A percentile compares a stretch with the other conserved stretches of the same genome.
These are phyloP conservation scores for Chamaetylas fuelleborni DNA, from an alignment of 2,113 vertebrate genomes.

Conservation along the genomic window DNA sequence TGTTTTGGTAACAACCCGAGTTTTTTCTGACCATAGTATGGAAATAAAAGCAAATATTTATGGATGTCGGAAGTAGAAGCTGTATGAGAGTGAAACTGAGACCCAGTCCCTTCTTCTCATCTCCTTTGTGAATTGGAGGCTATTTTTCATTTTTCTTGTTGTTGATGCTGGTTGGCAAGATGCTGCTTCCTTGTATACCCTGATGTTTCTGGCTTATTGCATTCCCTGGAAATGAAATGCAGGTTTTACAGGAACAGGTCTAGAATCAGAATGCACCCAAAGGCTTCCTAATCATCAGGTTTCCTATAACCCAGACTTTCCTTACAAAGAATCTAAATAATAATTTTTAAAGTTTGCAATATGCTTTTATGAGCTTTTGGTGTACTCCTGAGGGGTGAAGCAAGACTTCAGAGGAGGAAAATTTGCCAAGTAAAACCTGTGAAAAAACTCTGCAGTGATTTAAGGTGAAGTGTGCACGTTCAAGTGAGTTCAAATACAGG, in stretches of 20 bases:
- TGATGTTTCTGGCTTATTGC: not conserved
- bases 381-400: not conserved
- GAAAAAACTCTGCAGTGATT: not conserved
- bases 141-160: not conserved
- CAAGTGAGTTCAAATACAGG: not conserved
- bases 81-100: not conserved
- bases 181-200: not conserved
- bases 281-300: not conserved
- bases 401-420: not conserved
- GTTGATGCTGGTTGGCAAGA: not conserved
- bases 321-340: not conserved
- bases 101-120: not conserved
- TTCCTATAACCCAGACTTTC: not conserved
- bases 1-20: not conserved
- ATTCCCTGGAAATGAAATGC: not conserved
- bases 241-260: not conserved
- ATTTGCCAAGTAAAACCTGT: not conserved
- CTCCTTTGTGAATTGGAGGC: not conserved
- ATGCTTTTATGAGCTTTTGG: not conserved
- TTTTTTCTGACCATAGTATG: not conserved
- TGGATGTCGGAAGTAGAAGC: not conserved
- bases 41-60: not conserved
- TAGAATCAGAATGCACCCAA: not conserved
- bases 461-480: not conserved
- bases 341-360: not conserved